Evolutionary conservation across 1,140 invertebrate genomes (phyloP), one percentile per base, ranked within the genome.

Genomic region (Aplysia californica): DNA sequence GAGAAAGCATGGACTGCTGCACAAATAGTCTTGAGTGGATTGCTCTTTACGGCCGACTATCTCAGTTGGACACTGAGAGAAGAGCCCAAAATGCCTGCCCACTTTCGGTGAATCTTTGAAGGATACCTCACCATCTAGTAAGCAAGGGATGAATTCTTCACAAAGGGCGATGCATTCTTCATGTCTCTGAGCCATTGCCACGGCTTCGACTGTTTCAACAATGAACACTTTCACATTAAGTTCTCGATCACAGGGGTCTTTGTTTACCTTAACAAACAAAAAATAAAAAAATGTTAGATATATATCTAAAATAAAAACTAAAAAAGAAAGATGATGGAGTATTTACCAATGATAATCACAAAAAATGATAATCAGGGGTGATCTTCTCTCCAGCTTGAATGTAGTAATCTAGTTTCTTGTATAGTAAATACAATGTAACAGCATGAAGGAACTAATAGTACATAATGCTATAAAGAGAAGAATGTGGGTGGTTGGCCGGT

Each of bases 171-270:
- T 38, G 33, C 71, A 74, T 31, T 74, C 58, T 29, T 15, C 2
- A 44, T 61, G 23, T 4, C 44, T 56, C 29, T 65, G 58, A 4
- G 71, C 59, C 36, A 74, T 21, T 1, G 39, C 58, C 26, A 74
- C 18, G 21, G 38, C 36, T 65, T 74, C 71, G n/a, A 29, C 23
- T 41, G 71, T 33, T 38, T 74, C 71, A n/a, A 65, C 59, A 23
- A 74, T 23, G 44, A 74, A 2, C 38, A 33, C 56, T 23, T 29
- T 58, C 38, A 61, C 35, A 59, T 59, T 35, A 72, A 56, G n/a
- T n/a, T n/a, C n/a, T n/a, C n/a, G n/a, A n/a, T n/a, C n/a, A n/a
- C n/a, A n/a, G n/a, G n/a, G n/a, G n/a, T n/a, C n/a, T n/a, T n/a
- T n/a, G n/a, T n/a, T n/a, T n/a, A n/a, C n/a, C n/a, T n/a, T n/a